These are phyloP conservation scores for Entelurus aequoreus DNA, from an alignment of 2,113 vertebrate species.

Conservation along the genomic window DNA sequence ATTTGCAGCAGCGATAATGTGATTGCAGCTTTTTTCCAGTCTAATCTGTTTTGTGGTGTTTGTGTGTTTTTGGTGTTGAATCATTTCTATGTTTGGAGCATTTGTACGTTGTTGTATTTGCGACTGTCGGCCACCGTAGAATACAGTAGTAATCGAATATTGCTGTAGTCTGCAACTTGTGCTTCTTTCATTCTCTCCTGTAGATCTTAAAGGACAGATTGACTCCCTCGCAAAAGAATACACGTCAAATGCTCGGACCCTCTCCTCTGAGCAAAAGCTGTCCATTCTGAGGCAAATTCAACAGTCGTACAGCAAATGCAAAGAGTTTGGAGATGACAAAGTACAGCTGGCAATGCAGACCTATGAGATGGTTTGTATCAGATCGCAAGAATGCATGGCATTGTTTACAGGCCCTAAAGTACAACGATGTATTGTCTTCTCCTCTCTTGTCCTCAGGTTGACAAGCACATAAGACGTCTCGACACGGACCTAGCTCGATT, in stretches of 20 bases:
- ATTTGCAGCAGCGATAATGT: too few species aligned
- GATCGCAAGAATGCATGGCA: background rate
- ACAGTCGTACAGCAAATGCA: conserved; percentile 93
- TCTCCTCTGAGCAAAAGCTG: conserved; percentile 88
- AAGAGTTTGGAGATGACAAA: conserved; percentile 96
- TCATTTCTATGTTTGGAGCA: too few species aligned
- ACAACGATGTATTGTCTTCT: background rate
- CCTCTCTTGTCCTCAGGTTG: conserved; percentile 72
- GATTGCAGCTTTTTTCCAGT: too few species aligned
- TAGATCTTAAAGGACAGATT: conserved; percentile 94
- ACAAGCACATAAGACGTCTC: conserved; percentile 92
- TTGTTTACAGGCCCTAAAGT: background rate
- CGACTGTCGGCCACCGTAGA: too few species aligned
- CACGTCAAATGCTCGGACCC: conserved; percentile 83
- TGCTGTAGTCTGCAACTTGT: background rate
- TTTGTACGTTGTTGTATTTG: too few species aligned
- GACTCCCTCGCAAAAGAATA: conserved; percentile 92
- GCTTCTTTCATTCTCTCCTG: conserved; percentile 12
- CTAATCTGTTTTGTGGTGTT: too few species aligned
- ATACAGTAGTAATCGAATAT: too few species aligned
- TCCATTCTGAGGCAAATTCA: conserved; percentile 93
- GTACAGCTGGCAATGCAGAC: conserved; percentile 99
- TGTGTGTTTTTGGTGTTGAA: too few species aligned
- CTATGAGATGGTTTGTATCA: conserved; percentile 88
- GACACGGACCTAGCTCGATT: conserved; percentile 96